Conservation (phyloP, 2,113 vertebrate genomes). For the Alaudala cheleensis region DNA sequence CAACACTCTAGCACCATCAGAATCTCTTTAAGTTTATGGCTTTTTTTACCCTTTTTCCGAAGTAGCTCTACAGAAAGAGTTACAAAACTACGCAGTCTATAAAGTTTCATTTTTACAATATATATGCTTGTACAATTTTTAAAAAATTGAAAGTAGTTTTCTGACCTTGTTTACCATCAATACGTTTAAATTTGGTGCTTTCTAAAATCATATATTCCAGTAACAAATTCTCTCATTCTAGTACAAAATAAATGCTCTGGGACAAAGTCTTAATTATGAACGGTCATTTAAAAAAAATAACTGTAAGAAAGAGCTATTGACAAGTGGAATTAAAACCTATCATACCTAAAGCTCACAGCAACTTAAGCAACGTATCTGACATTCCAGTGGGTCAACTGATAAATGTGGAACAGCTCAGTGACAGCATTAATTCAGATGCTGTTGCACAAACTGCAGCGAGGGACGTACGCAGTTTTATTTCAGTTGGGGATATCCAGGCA, state of each 20-base stretch:
- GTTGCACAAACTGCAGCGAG: not conserved
- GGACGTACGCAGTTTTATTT: not conserved
- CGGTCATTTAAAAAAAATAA: not conserved
- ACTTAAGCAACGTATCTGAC: not conserved
- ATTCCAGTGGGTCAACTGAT: not conserved
- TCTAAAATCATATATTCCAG: not conserved
- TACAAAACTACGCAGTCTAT: not conserved
- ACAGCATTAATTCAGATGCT: not conserved
- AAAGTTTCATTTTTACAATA: conserved; percentile 1
- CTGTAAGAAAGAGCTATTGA: not conserved
- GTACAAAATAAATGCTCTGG: not conserved
- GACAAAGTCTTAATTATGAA: not conserved
- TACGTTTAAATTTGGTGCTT: not conserved
- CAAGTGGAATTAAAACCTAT: not conserved
- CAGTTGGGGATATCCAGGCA: not conserved
- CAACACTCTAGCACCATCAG: not conserved
- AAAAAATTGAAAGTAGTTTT: not conserved
- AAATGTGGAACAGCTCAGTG: not conserved
- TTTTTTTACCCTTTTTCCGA: not conserved
- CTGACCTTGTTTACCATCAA: not conserved
- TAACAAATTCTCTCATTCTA: not conserved
- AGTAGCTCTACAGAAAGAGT: not conserved
- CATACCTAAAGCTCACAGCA: not conserved
- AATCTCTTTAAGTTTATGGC: conserved; percentile 24
- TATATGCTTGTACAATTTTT: not conserved